Base-by-base conservation (phyloP, 2,797 vertebrate genomes). In the Trichosurus vulpecula region DNA sequence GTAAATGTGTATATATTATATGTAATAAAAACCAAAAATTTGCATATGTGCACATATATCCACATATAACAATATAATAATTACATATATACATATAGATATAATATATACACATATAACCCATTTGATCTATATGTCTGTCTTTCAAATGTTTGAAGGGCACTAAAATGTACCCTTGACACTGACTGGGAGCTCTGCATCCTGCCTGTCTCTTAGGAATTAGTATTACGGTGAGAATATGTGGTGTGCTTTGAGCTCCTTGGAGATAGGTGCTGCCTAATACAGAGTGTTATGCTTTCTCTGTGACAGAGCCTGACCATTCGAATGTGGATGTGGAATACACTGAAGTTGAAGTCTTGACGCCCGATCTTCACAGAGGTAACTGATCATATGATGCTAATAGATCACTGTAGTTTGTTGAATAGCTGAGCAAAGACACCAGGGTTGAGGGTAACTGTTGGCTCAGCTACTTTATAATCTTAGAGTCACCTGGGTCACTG, bases 301-400 rank as follows among this genome's bases (percentile, higher is more conserved):
- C 98, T 96, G 95, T 95, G 97, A 94, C 97, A 98, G 98, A 98
- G 97, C 97, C 98, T 98, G 99, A 98, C 94, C 96, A 98, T 94
- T 97, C 98, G 97, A 98, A 95, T 97, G 94, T 96, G 5, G 99
- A 99, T 0, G 99, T 99, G 98, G 99, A 99, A 96, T 99, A 99
- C 98, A 99, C 99, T 0, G 99, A 99, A 98, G 99, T 99, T 94
- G 98, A 99, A 97, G 99, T 99, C 91, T 98, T 98, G 30, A 97
- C 97, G 14, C 96, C 98, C 5, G 99, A 99, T 91, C 97, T 98
- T 95, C 93, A 97, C 92, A 98, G 98, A 99, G 99, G 99, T 99
- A 97, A 99, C 93, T 3, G 91, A 56, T 66, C 92, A 0, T 55
- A 51, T 94, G 51, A 47, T 87, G 90, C 51, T 30, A 95, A 22